Evolutionary conservation across 2,888 invertebrate species (phyloP), one percentile per base, ranked within the genome.

Genomic region (Drosophila tripunctata): DNA sequence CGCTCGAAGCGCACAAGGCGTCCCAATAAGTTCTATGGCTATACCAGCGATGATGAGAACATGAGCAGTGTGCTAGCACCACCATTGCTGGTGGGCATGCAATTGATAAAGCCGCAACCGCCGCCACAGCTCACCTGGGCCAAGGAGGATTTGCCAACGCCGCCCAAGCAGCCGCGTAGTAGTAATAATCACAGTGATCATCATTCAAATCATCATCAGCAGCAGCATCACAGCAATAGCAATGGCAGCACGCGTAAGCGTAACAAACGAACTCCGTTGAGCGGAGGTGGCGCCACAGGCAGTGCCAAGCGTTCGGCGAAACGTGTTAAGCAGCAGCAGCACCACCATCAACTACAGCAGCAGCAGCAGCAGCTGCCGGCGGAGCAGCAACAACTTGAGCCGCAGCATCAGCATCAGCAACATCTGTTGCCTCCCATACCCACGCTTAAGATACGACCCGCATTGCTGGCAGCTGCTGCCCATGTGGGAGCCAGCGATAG

Each of bases 21-120:
- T 22, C 96, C 96, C 0, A 96, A 96, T 87, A 95, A 95, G 87
- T 97, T 97, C 89, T 97, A 96, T 88, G 97, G 96, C 0, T 96
- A 96, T 89, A 96, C 96, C 0, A 96, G 96, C 89, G 96, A 96
- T 77, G 96, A 96, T 81, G 96, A 96, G 68, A 92, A 93, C 12
- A 94, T 92, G 62, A 79, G 85, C 65, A 51, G 70, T 14, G 67
- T 77, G 0, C n/a, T 89, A 15, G 77, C 89, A 4, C 81, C 91
- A 70, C 75, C 90, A 4, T 51, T 89, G 43, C 77, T 88, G 85
- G 75, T 92, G 88, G 76, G 91, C 1, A 82, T 88, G 66, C 80
- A 90, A 12, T 78, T 89, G 1, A 91, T 91, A 5, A 92, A 92
- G 68, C 94, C 94, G 1, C 93, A 93, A 75, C 93, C 93, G 48